phyloP scores from a whole-genome alignment of 2,888 invertebrate species.

The Polydrusus tereticollis region DNA sequence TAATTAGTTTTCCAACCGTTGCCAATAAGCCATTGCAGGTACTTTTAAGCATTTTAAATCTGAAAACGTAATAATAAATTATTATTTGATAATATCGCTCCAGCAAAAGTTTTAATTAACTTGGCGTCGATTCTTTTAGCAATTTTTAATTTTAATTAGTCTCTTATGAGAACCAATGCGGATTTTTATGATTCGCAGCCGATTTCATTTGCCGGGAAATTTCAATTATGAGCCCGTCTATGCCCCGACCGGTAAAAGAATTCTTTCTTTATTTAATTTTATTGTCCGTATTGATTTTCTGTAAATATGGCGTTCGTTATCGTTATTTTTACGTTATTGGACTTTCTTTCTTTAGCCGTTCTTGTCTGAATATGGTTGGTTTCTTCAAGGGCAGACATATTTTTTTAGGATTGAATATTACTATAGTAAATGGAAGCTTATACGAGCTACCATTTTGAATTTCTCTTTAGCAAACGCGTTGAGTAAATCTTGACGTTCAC shows the following conservation, averaged over 20 bases:
- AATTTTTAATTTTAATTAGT: constrained; percentile 5
- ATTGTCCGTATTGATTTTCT: constrained; percentile 16
- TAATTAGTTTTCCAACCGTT: too few species aligned
- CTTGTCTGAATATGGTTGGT: background rate
- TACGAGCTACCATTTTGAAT: too few species aligned
- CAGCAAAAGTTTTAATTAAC: background rate
- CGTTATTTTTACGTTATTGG: constrained; percentile 19
- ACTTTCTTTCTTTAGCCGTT: background rate
- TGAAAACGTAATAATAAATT: background rate
- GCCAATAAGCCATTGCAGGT: background rate
- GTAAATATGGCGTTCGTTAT: constrained; percentile 14
- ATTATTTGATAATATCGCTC: background rate
- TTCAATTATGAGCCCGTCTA: background rate
- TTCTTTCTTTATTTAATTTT: constrained; percentile 3
- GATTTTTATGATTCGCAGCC: background rate
- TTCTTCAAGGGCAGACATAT: background rate
- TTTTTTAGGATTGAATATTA: too few species aligned
- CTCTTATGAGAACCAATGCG: background rate
- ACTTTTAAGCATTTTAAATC: background rate
- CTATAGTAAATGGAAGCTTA: too few species aligned
- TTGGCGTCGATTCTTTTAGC: background rate
- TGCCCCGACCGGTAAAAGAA: background rate
- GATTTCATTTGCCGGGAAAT: background rate
- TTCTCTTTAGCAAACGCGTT: too few species aligned
- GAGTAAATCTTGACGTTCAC: too few species aligned